phyloP scores from a whole-genome alignment of 2,888 invertebrate species.

The Synergus laeviventris region DNA sequence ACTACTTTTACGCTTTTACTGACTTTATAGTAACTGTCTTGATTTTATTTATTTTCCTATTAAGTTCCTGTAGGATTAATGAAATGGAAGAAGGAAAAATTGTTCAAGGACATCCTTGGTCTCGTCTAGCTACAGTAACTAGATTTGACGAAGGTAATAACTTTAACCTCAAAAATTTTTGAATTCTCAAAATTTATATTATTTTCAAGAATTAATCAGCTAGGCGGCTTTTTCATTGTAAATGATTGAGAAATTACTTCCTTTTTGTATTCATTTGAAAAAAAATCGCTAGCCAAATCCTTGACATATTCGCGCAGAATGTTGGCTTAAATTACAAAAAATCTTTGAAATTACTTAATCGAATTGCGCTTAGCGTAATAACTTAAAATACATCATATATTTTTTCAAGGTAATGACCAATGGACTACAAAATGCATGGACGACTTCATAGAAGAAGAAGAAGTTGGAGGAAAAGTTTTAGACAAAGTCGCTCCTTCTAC shows the following conservation, averaged over 20 bases:
- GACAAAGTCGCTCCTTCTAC: constrained; percentile 57
- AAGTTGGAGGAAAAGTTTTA: background rate
- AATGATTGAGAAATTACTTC: too few species aligned
- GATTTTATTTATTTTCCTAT: too few species aligned
- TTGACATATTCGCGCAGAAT: too few species aligned
- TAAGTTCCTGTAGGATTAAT: background rate
- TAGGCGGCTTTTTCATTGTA: too few species aligned
- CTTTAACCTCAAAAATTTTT: background rate
- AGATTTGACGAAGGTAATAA: background rate
- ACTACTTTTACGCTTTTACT: too few species aligned
- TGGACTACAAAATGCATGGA: constrained; percentile 24
- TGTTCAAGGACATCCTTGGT: background rate
- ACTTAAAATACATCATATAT: background rate
- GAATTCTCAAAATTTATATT: background rate
- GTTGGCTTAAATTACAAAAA: too few species aligned
- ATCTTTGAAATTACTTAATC: too few species aligned
- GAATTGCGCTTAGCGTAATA: background rate
- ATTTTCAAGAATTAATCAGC: background rate
- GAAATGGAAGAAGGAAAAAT: background rate
- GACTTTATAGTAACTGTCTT: too few species aligned
- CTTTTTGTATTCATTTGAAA: too few species aligned
- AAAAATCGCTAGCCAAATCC: too few species aligned
- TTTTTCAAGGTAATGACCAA: constrained; percentile 1
- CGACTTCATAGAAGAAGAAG: background rate
- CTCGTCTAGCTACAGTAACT: background rate